Evolutionary conservation across 2,888 invertebrate species (phyloP).

Genomic region (Temnothorax ravouxi): DNA sequence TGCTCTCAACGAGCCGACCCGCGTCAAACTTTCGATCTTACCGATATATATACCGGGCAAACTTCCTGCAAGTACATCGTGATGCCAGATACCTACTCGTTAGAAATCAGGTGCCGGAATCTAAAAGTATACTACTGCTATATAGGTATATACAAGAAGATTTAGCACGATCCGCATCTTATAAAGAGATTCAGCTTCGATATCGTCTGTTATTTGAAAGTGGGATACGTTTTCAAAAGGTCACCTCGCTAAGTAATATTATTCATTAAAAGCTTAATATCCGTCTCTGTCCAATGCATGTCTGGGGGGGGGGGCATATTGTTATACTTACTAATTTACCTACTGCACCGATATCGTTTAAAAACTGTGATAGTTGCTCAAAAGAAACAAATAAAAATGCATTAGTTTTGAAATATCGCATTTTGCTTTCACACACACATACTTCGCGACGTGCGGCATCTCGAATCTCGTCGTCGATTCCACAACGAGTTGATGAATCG

Average conservation of each 20-base stretch:
- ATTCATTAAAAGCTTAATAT: neutral
- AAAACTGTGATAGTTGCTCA: neutral
- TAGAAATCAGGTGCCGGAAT: slow-evolving; percentile 28
- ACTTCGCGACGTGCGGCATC: neutral
- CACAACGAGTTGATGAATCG: neutral
- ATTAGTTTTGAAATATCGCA: neutral
- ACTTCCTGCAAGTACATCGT: slow-evolving; percentile 33
- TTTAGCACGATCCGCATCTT: neutral
- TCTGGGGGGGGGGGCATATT: too few relatives aligned
- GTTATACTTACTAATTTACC: neutral
- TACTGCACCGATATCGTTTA: neutral
- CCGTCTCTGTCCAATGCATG: neutral
- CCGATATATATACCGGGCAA: slow-evolving; percentile 28
- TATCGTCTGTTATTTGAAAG: neutral
- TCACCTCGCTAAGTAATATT: neutral
- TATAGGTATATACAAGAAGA: neutral
- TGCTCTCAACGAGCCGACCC: slow-evolving; percentile 72
- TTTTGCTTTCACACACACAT: neutral
- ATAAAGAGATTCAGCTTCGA: slow-evolving; percentile 2
- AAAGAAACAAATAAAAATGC: neutral
- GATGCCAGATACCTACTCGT: neutral
- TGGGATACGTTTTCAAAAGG: neutral
- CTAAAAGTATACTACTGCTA: neutral
- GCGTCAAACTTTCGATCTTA: slow-evolving; percentile 64
- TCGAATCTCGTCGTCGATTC: neutral